Conservation (phyloP, 2,113 vertebrate genomes). For the Laticauda colubrina region DNA sequence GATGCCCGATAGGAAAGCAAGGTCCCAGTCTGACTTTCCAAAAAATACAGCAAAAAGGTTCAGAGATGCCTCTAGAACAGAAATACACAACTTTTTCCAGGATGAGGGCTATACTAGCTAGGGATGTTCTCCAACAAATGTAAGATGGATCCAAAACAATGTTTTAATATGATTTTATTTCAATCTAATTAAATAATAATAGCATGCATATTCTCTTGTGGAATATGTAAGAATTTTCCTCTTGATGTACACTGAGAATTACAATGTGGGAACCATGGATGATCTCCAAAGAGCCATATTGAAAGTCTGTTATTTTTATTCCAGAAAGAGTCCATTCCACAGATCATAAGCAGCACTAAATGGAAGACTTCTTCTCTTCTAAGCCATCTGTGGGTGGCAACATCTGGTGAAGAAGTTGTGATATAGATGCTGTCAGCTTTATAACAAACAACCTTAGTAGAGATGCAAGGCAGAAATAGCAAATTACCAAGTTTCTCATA, state of each 20-base stretch:
- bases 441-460: neutral
- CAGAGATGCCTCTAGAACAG: neutral
- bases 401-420: neutral
- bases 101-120: neutral
- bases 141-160: neutral
- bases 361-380: neutral
- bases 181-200: neutral
- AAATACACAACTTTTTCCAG: neutral
- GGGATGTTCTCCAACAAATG: neutral
- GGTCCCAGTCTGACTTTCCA: neutral
- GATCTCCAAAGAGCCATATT: neutral
- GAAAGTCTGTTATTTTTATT: neutral
- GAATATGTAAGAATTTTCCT: neutral
- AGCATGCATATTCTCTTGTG: neutral
- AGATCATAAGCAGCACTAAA: neutral
- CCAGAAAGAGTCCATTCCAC: neutral
- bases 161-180: neutral
- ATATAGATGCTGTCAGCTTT: neutral
- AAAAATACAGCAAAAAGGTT: neutral
- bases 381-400: neutral
- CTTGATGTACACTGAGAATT: neutral
- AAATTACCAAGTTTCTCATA: neutral
- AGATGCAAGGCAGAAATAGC: neutral
- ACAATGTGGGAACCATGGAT: neutral
- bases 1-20: neutral